Conservation (phyloP, 1,140 invertebrate genomes). For the Drosophila paulistorum region DNA sequence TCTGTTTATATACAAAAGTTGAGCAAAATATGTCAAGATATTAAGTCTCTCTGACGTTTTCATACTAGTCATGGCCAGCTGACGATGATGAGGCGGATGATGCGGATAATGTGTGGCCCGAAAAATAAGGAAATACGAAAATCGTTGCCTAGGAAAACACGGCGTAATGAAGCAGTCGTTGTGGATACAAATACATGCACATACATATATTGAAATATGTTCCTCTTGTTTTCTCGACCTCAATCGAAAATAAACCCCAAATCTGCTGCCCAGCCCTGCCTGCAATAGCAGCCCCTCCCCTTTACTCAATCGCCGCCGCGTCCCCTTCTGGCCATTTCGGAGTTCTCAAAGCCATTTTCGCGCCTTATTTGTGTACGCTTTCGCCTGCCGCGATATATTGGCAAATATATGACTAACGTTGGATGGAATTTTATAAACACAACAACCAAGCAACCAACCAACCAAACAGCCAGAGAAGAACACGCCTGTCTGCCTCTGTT, state of each 20-base stretch:
- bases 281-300: slow-evolving; percentile 29
- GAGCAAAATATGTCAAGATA: slow-evolving; percentile 10
- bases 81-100: slow-evolving; percentile 13
- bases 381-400: slow-evolving; percentile 33
- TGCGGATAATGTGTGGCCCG: background rate
- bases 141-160: background rate
- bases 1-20: background rate
- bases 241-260: slow-evolving; percentile 64
- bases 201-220: slow-evolving; percentile 10
- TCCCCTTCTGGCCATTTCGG: background rate
- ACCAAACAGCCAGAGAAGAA: slow-evolving; percentile 35
- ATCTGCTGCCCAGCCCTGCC: slow-evolving; percentile 2
- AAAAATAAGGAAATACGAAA: slow-evolving; percentile 8
- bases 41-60: slow-evolving; percentile 10
- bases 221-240: slow-evolving; percentile 56
- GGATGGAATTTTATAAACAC: slow-evolving; percentile 75
- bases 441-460: slow-evolving; percentile 31
- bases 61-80: slow-evolving; percentile 10
- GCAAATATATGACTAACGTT: slow-evolving; percentile 57
- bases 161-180: background rate
- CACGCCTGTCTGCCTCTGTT: background rate
- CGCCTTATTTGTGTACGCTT: slow-evolving; percentile 73
- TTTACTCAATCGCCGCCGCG: background rate
- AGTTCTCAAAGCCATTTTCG: slow-evolving; percentile 44
- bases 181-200: background rate